Evolutionary conservation across 2,113 vertebrate genomes (phyloP).

Genomic region (Hydrochoerus hydrochaeris): DNA sequence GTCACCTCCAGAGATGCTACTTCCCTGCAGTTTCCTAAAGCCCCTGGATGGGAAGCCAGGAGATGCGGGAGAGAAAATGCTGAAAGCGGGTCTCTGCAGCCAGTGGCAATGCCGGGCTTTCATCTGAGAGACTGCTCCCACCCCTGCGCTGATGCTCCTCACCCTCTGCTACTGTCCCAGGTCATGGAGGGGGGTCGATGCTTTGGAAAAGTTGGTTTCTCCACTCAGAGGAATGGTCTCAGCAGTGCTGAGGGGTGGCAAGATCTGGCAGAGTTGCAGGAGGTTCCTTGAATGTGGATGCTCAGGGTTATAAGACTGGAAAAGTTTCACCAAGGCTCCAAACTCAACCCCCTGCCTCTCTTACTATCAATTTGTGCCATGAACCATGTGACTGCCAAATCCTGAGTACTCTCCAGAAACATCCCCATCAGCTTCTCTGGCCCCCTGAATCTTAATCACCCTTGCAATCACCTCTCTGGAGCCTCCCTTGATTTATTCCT

Average conservation of each 20-base stretch:
- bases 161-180: no score
- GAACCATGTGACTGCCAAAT: background rate
- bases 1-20: background rate
- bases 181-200: background rate
- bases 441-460: background rate
- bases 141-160: background rate
- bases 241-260: background rate
- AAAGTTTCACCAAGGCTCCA: background rate
- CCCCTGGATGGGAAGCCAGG: accelerated
- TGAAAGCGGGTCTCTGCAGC: background rate
- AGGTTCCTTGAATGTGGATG: background rate
- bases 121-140: accelerated
- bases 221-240: background rate
- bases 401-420: background rate
- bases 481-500: background rate
- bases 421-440: background rate
- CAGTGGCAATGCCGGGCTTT: background rate
- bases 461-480: background rate
- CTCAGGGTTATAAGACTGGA: background rate
- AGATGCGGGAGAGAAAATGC: background rate
- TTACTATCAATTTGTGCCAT: background rate
- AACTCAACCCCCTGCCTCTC: background rate
- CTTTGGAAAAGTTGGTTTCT: background rate
- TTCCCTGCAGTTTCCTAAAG: background rate
- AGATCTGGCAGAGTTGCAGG: background rate